Conservation (phyloP, 2,888 invertebrate species). For the Ennomos fuscantarius region DNA sequence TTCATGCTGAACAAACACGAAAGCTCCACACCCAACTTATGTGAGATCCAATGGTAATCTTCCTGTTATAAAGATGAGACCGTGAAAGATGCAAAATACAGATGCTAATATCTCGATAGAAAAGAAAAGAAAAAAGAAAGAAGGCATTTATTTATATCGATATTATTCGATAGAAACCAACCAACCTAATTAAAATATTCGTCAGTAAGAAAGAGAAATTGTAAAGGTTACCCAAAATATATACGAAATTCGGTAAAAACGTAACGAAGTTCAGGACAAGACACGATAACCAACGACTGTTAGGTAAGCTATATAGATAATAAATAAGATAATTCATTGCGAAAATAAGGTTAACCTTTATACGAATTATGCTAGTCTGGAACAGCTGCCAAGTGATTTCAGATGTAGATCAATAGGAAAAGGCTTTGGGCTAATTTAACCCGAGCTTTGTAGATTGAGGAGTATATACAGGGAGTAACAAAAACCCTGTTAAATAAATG, state of each 20-base stretch:
- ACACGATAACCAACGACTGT: no score
- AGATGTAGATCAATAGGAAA: constrained; percentile 37
- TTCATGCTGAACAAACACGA: constrained; percentile 11
- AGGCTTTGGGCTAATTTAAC: constrained; percentile 27
- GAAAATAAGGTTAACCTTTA: constrained; percentile 35
- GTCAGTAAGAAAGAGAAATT: no score
- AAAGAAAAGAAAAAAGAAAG: constrained; percentile 23
- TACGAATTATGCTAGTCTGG: constrained; percentile 32
- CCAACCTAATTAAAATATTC: no score
- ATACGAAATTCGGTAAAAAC: no score
- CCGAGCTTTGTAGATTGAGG: background rate
- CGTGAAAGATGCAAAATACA: constrained; percentile 5
- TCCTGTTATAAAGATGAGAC: constrained; percentile 6
- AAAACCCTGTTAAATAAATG: no score
- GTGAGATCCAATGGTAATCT: constrained; percentile 5
- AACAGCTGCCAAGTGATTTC: constrained; percentile 37
- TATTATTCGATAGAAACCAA: no score
- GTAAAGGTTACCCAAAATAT: no score
- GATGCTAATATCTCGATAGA: constrained; percentile 12
- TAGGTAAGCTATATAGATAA: no score
- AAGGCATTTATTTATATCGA: no score
- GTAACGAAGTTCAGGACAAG: no score
- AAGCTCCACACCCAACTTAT: constrained; percentile 6
- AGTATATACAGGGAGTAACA: no score
- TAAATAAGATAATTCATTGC: constrained; percentile 19